Percentiles rank a stretch among this genome's conserved stretches.
Conservation (phyloP, 1,140 invertebrate genomes). For the Procambarus clarkii region DNA sequence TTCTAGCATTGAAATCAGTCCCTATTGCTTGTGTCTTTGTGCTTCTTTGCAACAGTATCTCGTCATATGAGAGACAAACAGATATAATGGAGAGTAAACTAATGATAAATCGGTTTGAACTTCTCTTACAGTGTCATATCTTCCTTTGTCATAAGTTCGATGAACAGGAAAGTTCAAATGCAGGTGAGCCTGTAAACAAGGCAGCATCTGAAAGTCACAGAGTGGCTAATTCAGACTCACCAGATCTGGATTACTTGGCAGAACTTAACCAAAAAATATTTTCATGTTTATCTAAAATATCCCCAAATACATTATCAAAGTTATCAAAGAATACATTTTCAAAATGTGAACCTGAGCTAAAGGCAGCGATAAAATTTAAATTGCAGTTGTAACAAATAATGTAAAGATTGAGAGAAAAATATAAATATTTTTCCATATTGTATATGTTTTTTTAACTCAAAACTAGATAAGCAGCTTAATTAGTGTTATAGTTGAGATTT, state of each 20-base stretch:
- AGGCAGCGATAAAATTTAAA: not conserved
- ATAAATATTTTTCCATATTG: too few species aligned
- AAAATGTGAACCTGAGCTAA: not conserved
- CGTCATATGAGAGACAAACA: not conserved
- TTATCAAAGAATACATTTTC: not conserved
- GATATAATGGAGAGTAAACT: not conserved
- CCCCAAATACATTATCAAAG: not conserved
- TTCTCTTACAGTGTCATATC: slow-evolving; percentile 5
- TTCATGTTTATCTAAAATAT: not conserved
- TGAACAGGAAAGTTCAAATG: not conserved
- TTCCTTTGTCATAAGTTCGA: not conserved
- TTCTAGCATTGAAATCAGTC: not conserved
- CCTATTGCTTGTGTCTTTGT: not conserved
- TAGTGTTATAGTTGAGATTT: too few species aligned
- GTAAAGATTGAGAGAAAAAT: not conserved
- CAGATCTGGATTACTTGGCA: not conserved
- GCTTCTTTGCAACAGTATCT: not conserved
- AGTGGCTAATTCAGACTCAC: not conserved
- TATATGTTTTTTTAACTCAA: too few species aligned
- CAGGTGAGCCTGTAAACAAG: not conserved
- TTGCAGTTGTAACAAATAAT: not conserved
- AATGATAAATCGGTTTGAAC: not conserved
- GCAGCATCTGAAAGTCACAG: not conserved
- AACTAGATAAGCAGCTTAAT: too few species aligned
- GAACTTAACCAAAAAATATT: not conserved